These are phyloP conservation scores for Tethya wilhelma DNA, from an alignment of 37 sponge, comb jelly and placozoan species.

Conservation along the genomic window DNA sequence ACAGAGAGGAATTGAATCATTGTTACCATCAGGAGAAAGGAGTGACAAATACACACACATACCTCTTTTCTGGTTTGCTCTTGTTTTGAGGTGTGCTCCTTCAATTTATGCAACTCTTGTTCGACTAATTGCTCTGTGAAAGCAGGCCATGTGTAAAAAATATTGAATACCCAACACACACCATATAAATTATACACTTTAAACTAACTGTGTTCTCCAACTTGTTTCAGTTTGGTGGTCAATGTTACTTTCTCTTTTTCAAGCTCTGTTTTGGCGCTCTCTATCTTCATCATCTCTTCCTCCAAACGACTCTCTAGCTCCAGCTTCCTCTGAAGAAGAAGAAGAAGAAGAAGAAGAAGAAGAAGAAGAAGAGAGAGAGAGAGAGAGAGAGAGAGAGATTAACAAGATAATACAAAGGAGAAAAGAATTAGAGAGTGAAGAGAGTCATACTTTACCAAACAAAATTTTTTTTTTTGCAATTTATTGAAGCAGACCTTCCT, in stretches of 20 bases:
- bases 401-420: too few relatives aligned
- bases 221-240: conserved; percentile 60
- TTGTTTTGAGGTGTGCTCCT: conserved; percentile 24
- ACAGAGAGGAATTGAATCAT: background rate
- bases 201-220: conserved; percentile 54
- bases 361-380: too few relatives aligned
- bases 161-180: background rate
- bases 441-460: too few relatives aligned
- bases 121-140: conserved; percentile 23
- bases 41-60: background rate
- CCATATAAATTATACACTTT: too few relatives aligned
- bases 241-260: conserved; percentile 52
- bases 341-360: background rate
- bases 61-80: conserved; percentile 58
- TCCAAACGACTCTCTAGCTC: conserved; percentile 66
- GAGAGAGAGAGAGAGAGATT: too few relatives aligned
- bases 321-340: conserved; percentile 43
- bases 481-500: too few relatives aligned
- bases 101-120: conserved; percentile 29
- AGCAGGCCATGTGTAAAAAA: too few relatives aligned
- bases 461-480: too few relatives aligned
- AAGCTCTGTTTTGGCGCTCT: conserved; percentile 24
- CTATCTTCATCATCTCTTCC: conserved; percentile 51
- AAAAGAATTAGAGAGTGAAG: too few relatives aligned
- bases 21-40: background rate